These are phyloP conservation scores for Somateria mollissima DNA, from an alignment of 2,797 vertebrate species.

Conservation along the genomic window DNA sequence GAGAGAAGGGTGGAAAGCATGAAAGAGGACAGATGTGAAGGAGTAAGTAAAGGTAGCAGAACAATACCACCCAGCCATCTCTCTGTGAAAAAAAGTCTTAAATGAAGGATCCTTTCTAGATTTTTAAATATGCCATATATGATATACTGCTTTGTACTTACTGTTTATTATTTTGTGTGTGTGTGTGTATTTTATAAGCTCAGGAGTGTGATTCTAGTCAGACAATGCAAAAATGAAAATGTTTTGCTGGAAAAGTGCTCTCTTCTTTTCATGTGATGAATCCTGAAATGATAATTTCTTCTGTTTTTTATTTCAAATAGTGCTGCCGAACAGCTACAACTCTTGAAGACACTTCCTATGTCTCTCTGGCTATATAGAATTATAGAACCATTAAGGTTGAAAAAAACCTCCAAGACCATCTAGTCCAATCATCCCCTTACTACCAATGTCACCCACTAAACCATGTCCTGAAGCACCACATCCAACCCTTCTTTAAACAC, in stretches of 20 bases:
- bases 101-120: background rate
- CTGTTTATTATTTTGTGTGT: background rate
- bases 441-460: no score
- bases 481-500: no score
- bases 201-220: background rate
- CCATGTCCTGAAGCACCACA: no score
- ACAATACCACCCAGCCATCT: background rate
- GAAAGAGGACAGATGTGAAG: background rate
- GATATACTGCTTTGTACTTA: background rate
- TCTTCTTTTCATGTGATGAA: background rate
- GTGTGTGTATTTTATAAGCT: background rate
- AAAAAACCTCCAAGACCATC: no score
- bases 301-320: background rate
- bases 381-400: no score
- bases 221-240: background rate
- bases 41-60: slow-evolving; percentile 7
- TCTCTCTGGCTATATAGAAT: background rate
- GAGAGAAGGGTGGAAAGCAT: background rate
- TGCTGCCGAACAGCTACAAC: background rate
- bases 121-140: background rate
- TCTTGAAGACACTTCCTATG: background rate
- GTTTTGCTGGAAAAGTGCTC: background rate
- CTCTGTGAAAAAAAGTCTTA: background rate
- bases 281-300: background rate
- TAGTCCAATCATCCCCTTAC: no score